phyloP scores from a whole-genome alignment of 2,113 vertebrate species.

The Zapornia atra region DNA sequence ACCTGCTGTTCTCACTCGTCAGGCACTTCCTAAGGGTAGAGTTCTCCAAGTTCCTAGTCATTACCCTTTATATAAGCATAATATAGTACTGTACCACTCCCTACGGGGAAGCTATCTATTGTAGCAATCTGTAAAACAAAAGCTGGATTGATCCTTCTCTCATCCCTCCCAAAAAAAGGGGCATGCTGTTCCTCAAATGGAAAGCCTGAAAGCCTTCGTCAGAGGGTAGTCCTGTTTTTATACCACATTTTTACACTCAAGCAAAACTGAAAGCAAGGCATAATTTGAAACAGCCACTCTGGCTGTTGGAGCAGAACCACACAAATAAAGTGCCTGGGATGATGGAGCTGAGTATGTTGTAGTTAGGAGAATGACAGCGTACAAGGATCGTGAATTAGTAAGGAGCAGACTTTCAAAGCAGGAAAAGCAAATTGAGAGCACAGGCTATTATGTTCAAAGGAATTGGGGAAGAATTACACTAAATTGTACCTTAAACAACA shows the following conservation, averaged over 20 bases:
- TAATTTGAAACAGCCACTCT: slow-evolving; percentile 39
- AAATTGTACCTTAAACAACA: background rate
- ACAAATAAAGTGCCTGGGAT: slow-evolving; percentile 35
- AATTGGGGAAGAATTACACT: background rate
- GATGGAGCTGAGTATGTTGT: background rate
- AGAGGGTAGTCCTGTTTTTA: slow-evolving; percentile 18
- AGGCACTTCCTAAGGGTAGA: slow-evolving; percentile 36
- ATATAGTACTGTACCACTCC: slow-evolving; percentile 34
- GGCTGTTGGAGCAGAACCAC: background rate
- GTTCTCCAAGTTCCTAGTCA: slow-evolving; percentile 53
- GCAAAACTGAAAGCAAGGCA: slow-evolving; percentile 38
- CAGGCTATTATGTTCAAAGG: background rate
- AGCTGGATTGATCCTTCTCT: slow-evolving; percentile 52
- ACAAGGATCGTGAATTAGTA: background rate
- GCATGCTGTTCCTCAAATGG: slow-evolving; percentile 45
- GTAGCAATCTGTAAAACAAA: slow-evolving; percentile 63
- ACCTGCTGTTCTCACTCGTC: slow-evolving; percentile 24
- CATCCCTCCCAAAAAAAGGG: background rate
- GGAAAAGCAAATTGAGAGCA: background rate
- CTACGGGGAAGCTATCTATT: slow-evolving; percentile 38
- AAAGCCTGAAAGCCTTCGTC: slow-evolving; percentile 45
- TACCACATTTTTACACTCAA: slow-evolving; percentile 3
- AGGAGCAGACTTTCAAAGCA: slow-evolving; percentile 1
- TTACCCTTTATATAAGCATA: slow-evolving; percentile 60
- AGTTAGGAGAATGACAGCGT: slow-evolving; percentile 31